Evolutionary conservation across 2,888 invertebrate genomes (phyloP), one percentile per base, ranked within the genome.

Genomic region (Eristalinus sepulchralis): DNA sequence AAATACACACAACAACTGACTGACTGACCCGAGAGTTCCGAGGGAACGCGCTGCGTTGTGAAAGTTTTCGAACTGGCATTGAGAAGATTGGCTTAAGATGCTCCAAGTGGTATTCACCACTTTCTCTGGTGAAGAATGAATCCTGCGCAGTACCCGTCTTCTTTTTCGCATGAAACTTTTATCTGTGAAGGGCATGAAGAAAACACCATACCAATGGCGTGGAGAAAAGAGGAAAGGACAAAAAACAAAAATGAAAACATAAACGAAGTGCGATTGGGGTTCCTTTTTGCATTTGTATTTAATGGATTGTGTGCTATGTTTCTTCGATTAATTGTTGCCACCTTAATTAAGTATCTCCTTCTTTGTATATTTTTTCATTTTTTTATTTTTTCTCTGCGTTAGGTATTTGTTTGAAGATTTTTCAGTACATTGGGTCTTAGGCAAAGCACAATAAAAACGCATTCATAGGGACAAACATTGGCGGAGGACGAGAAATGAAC

Each of bases 11-110:
- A 27, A 27, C 5, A 27, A 27, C 27, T 27, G 27, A 27, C 27
- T 27, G 27, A 2, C 27, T 27, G 27, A 27, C 27, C 55, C 20
- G 55, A 63, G 11, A 33, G 53, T 34, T 17, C 67, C 27, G 36
- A 63, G n/a, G 57, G 17, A 60, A 60, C 60, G 27, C 36, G 55
- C 53, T 59, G 59, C 62, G 20, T 57, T 70, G 71, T 55, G 62
- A 36, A 83, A 64, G 60, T 72, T 64, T 71, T 71, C 24, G 24
- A 71, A 83, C 77, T 83, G 82, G 66, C 66, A 62, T 83, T 62
- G 55, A 77, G 55, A 66, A 83, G 62, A 71, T 62, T 77, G 53
- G 3, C 53, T 57, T 34, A 72, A 55, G 71, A 72, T 71, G 71
- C 60, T 62, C 24, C 22, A 66, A 72, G 82, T 71, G 71, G 27